A percentile compares a stretch with the other conserved stretches of the same genome.
phyloP scores from a whole-genome alignment of 2,113 vertebrate species.

The Pteropus alecto region DNA sequence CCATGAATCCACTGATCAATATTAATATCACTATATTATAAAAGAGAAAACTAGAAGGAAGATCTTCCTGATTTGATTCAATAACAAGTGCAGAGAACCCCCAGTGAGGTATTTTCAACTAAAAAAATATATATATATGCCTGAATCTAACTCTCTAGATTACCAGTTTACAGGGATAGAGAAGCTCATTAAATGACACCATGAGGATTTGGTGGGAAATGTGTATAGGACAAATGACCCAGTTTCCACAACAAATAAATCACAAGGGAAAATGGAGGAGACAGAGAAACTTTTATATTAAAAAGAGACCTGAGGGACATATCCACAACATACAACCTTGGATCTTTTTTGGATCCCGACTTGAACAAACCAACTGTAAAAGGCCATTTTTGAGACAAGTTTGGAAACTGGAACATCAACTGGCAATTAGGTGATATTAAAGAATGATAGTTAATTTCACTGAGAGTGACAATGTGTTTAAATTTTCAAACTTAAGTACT shows the following conservation, averaged over 20 bases:
- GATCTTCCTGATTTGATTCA: background rate
- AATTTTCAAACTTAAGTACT: background rate
- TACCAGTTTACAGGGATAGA: background rate
- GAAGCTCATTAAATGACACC: background rate
- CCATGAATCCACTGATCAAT: background rate
- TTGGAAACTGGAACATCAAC: background rate
- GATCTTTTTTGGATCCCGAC: background rate
- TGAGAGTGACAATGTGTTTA: background rate
- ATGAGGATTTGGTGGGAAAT: background rate
- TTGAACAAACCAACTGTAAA: background rate
- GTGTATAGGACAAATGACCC: background rate
- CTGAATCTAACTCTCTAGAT: background rate
- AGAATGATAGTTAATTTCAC: background rate
- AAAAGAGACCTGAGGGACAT: background rate
- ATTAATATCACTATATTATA: background rate
- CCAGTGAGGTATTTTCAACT: background rate
- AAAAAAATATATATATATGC: background rate
- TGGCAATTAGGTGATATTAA: background rate
- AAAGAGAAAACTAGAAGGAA: background rate
- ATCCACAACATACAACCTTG: background rate
- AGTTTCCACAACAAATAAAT: constrained; percentile 5
- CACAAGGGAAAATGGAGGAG: background rate
- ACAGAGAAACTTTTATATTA: background rate
- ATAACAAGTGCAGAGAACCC: background rate
- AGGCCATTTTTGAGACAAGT: background rate